These are phyloP conservation scores for Linurgus olivaceus DNA, from an alignment of 2,797 vertebrate species.

Conservation along the genomic window DNA sequence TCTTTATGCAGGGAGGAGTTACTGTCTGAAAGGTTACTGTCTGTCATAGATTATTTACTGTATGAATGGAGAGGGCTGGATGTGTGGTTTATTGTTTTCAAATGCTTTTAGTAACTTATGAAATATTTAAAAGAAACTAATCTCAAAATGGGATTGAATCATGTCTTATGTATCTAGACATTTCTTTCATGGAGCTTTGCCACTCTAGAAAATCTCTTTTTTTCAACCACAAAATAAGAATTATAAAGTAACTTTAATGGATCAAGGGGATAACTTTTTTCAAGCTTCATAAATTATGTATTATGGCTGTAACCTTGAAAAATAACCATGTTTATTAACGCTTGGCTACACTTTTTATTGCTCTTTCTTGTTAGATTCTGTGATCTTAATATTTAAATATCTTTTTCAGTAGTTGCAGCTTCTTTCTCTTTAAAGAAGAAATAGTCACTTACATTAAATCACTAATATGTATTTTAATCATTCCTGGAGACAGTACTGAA, in stretches of 20 bases:
- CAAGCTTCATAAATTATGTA: constrained; percentile 60
- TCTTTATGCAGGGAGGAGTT: neutral
- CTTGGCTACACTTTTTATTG: constrained; percentile 38
- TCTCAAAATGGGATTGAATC: neutral
- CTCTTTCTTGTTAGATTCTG: constrained; percentile 26
- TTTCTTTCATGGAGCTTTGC: neutral
- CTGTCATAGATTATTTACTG: neutral
- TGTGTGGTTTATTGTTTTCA: neutral
- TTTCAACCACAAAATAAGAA: constrained; percentile 7
- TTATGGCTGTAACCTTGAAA: constrained; percentile 48
- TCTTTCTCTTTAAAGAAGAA: neutral
- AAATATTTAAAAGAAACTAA: constrained; percentile 27
- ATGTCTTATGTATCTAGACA: neutral
- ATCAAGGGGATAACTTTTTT: constrained; percentile 30
- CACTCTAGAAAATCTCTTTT: neutral
- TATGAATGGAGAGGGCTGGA: neutral
- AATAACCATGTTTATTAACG: constrained; percentile 47
- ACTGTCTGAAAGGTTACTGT: neutral
- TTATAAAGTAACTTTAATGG: constrained; percentile 46
- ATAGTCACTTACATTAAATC: neutral
- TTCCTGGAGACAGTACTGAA: neutral
- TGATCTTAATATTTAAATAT: constrained; percentile 42
- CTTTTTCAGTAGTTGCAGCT: neutral
- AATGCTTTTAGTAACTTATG: constrained; percentile 6
- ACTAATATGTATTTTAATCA: neutral